These are phyloP conservation scores for Apamea sordens DNA, from an alignment of 2,888 invertebrate species.

Conservation along the genomic window DNA sequence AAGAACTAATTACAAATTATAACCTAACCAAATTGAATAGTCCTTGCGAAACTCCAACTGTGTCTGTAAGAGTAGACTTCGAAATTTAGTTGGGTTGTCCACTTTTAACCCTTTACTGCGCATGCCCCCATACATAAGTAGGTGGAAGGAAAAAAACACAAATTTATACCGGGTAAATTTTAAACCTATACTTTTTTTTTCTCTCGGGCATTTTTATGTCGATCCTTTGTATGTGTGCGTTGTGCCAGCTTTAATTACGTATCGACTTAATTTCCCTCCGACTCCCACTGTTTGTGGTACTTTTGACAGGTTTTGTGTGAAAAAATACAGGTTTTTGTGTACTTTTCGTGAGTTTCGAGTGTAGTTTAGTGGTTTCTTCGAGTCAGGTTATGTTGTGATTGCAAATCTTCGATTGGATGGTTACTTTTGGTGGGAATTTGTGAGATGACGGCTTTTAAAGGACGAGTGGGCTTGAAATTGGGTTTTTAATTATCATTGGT, in stretches of 20 bases:
- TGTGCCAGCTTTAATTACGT: slow-evolving; percentile 89
- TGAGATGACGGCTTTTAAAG: slow-evolving; percentile 26
- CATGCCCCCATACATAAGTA: slow-evolving; percentile 89
- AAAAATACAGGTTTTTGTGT: slow-evolving; percentile 66
- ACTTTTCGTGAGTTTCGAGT: slow-evolving; percentile 56
- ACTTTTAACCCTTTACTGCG: slow-evolving; percentile 89
- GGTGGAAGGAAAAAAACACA: slow-evolving; percentile 89
- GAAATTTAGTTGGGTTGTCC: slow-evolving; percentile 65
- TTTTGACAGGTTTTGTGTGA: slow-evolving; percentile 72
- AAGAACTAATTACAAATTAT: slow-evolving; percentile 76
- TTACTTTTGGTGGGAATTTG: slow-evolving; percentile 66
- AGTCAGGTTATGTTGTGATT: slow-evolving; percentile 62
- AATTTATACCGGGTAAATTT: slow-evolving; percentile 91
- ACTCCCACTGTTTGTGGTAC: slow-evolving; percentile 78
- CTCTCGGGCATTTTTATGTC: slow-evolving; percentile 89
- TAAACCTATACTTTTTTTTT: slow-evolving; percentile 90
- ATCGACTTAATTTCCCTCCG: slow-evolving; percentile 90
- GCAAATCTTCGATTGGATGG: slow-evolving; percentile 29
- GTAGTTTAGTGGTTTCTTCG: slow-evolving; percentile 50
- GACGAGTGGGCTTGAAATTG: slow-evolving; percentile 10
- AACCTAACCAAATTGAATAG: slow-evolving; percentile 68
- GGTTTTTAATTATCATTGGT: slow-evolving; percentile 10
- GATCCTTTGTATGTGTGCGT: slow-evolving; percentile 89
- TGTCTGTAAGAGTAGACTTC: slow-evolving; percentile 10
- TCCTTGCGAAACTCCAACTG: slow-evolving; percentile 22